These are phyloP conservation scores for Antennarius striatus DNA, from an alignment of 2,113 vertebrate species.

Conservation along the genomic window DNA sequence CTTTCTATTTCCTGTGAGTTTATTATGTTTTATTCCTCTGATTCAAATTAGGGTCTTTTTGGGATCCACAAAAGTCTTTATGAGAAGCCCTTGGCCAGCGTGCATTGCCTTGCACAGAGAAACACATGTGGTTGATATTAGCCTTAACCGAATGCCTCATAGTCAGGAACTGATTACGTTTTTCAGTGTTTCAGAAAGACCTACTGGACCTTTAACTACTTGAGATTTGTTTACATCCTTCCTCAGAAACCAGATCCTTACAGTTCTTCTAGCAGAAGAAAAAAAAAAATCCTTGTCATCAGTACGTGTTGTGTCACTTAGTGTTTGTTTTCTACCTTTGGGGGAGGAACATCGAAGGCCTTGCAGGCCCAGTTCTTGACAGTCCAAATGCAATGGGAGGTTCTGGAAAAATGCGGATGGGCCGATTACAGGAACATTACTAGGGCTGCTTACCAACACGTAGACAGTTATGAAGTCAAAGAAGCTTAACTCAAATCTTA, in stretches of 20 bases:
- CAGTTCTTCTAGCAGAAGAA: background rate
- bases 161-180: background rate
- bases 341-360: slow-evolving; percentile 48
- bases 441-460: slow-evolving; percentile 82
- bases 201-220: background rate
- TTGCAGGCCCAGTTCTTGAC: slow-evolving; percentile 72
- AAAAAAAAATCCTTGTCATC: background rate
- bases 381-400: slow-evolving; percentile 72
- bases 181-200: background rate
- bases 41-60: slow-evolving; percentile 17
- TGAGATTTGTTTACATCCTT: background rate
- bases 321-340: slow-evolving; percentile 64
- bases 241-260: slow-evolving; percentile 4
- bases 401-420: slow-evolving; percentile 71
- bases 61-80: slow-evolving; percentile 29
- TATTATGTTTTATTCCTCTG: slow-evolving; percentile 3
- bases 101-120: slow-evolving; percentile 4
- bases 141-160: background rate
- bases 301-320: slow-evolving; percentile 1
- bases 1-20: slow-evolving; percentile 4
- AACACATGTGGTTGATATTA: slow-evolving; percentile 28
- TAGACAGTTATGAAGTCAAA: slow-evolving; percentile 74
- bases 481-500: slow-evolving; percentile 48
- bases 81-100: background rate
- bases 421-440: slow-evolving; percentile 77